Evolutionary conservation across 1,140 invertebrate species (phyloP).

Genomic region (Apis florea): DNA sequence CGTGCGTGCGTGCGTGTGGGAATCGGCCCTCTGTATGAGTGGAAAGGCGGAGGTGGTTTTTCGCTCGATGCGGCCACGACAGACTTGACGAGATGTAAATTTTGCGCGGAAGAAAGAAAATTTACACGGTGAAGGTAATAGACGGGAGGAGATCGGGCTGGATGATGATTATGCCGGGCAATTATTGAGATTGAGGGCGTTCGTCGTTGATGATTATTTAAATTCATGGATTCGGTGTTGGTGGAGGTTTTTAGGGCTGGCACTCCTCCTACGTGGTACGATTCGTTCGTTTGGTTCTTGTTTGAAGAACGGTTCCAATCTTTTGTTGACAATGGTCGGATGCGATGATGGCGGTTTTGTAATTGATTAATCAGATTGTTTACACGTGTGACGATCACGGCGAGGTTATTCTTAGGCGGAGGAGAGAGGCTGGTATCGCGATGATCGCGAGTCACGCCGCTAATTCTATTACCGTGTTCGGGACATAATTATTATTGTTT

Average conservation of each 20-base stretch:
- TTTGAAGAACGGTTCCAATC: neutral
- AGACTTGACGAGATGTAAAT: conserved; percentile 63
- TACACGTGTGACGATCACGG: neutral
- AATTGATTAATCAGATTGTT: neutral
- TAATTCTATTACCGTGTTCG: conserved; percentile 53
- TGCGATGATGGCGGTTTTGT: neutral
- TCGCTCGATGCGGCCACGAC: conserved; percentile 18
- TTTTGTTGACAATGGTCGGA: neutral
- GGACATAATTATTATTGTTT: conserved; percentile 50
- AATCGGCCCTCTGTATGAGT: neutral
- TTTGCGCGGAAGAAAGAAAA: conserved; percentile 44
- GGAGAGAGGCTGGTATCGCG: neutral
- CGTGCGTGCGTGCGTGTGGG: conserved; percentile 5
- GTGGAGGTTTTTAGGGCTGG: too few species aligned
- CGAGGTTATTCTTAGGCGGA: neutral
- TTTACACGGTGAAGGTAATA: neutral
- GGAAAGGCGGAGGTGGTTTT: conserved; percentile 2
- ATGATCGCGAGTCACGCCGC: conserved; percentile 28
- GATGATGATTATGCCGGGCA: too few species aligned
- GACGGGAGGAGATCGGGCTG: too few species aligned
- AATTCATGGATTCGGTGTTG: too few species aligned
- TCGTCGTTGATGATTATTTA: too few species aligned
- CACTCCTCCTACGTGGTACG: neutral
- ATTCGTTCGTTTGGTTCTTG: neutral
- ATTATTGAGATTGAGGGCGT: too few species aligned